Evolutionary conservation across 2,113 vertebrate genomes (phyloP), one percentile per base, ranked within the genome.

Genomic region (Vulpes ferrilata): DNA sequence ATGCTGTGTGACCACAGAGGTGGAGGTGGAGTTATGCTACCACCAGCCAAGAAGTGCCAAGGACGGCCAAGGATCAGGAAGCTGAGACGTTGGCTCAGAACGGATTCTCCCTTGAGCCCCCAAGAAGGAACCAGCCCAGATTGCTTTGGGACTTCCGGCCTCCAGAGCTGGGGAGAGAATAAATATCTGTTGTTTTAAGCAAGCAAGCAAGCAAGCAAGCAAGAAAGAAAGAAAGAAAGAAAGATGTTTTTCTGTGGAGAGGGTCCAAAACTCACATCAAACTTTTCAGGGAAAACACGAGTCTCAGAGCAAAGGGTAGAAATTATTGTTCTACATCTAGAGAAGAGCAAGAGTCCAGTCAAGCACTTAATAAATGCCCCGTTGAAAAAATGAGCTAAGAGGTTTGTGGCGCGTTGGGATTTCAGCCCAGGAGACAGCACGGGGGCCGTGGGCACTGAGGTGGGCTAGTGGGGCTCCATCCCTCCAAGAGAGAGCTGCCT

Each of bases 331-430:
- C 32, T 85, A 30, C 43, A 9, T 3, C 35, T n/a, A 38, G 19
- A 80, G 27, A 4, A 0, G 43, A 32, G 51, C 10, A 0, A 6
- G 23, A 16, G 10, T 3, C 23, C 10, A 67, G 16, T 2, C 57
- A 25, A 64, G 13, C 13, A 12, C 35, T 25, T 38, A 8, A 7
- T 9, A 79, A 59, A 13, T 0, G 3, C 13, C 27, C 74, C 11
- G 12, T 3, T 35, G 4, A 11, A 76, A 55, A 15, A 32, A 16
- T 2, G 25, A 38, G n/a, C 11, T 2, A 32, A 16, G 67, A 74
- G 22, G 22, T n/a, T 6, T 38, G 1, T 16, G 19, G 11, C 19
- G 27, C 7, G 8, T 32, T 35, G 20, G 19, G 69, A 38, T 22
- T 38, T 6, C 5, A 73, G 35, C 10, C 19, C 35, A 22, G 69